A percentile compares a stretch with the other conserved stretches of the same genome.
Evolutionary conservation across 2,797 vertebrate genomes (phyloP).

Genomic region (Siniperca undulata): DNA sequence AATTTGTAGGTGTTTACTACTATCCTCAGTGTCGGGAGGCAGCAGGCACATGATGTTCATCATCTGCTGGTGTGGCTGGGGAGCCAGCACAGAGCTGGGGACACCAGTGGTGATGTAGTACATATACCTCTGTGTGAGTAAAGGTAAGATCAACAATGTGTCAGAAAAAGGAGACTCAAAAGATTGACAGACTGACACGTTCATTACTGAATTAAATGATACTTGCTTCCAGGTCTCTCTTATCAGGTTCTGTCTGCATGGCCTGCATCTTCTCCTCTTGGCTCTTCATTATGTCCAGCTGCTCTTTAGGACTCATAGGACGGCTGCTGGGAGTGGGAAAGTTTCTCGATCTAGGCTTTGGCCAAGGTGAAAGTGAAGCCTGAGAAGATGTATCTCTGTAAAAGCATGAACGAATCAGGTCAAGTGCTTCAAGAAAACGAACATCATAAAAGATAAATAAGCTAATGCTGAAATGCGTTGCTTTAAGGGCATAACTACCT

Average conservation of each 20-base stretch:
- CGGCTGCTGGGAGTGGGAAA: constrained; percentile 58
- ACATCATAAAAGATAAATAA: not conserved
- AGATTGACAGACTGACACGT: not conserved
- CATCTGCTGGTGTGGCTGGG: constrained; percentile 83
- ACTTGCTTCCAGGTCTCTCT: constrained; percentile 87
- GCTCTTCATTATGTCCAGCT: constrained; percentile 86
- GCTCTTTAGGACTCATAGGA: constrained; percentile 89
- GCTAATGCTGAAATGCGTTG: not conserved
- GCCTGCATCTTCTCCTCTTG: constrained; percentile 81
- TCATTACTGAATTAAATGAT: constrained; percentile 44
- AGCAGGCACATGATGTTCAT: constrained; percentile 82
- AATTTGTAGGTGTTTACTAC: constrained; percentile 60
- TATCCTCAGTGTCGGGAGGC: constrained; percentile 68
- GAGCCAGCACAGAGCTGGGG: constrained; percentile 84
- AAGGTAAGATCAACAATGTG: constrained; percentile 15
- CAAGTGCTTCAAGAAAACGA: constrained; percentile 11
- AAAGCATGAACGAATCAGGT: constrained; percentile 26
- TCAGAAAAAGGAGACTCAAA: not conserved
- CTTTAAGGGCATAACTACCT: constrained; percentile 76
- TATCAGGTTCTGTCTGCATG: constrained; percentile 77
- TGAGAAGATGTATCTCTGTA: constrained; percentile 29
- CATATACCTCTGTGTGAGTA: constrained; percentile 86
- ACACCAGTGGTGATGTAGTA: constrained; percentile 89
- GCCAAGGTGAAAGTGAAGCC: constrained; percentile 3
- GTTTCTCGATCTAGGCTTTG: not conserved